Evolutionary conservation across 1,140 invertebrate species (phyloP).

Genomic region (Teleogryllus occipitalis): DNA sequence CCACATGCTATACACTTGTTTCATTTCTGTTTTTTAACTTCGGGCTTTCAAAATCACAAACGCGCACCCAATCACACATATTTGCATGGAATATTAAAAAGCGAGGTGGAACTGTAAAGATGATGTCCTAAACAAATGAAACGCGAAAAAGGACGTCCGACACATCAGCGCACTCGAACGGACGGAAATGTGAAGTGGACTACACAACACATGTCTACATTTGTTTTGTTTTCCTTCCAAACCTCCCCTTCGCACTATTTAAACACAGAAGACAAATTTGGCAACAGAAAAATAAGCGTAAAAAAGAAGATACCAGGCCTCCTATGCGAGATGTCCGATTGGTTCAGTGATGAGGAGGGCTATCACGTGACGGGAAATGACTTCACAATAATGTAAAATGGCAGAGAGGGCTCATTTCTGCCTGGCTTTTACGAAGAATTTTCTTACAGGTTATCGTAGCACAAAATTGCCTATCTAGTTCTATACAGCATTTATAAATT

Average conservation of each 20-base stretch:
- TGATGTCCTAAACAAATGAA: slow-evolving; percentile 9
- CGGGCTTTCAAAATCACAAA: background rate
- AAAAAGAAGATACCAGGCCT: slow-evolving; percentile 11
- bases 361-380: slow-evolving; percentile 13
- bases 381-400: background rate
- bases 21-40: background rate
- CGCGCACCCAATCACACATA: background rate
- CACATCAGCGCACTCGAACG: slow-evolving; percentile 18
- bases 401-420: too few relatives aligned
- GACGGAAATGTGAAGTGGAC: slow-evolving; percentile 9
- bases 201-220: slow-evolving; percentile 5
- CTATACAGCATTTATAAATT: too few relatives aligned
- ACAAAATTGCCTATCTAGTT: too few relatives aligned
- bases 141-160: background rate
- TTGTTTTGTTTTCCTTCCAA: background rate
- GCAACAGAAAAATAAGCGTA: slow-evolving; percentile 8
- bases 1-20: background rate
- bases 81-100: background rate
- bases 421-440: too few relatives aligned
- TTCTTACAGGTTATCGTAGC: too few relatives aligned
- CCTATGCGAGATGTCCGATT: background rate
- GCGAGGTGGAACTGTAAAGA: background rate
- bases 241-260: slow-evolving; percentile 12
- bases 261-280: slow-evolving; percentile 17
- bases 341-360: background rate